phyloP scores from a whole-genome alignment of 2,888 invertebrate genomes.

The Frankliniella fusca region DNA sequence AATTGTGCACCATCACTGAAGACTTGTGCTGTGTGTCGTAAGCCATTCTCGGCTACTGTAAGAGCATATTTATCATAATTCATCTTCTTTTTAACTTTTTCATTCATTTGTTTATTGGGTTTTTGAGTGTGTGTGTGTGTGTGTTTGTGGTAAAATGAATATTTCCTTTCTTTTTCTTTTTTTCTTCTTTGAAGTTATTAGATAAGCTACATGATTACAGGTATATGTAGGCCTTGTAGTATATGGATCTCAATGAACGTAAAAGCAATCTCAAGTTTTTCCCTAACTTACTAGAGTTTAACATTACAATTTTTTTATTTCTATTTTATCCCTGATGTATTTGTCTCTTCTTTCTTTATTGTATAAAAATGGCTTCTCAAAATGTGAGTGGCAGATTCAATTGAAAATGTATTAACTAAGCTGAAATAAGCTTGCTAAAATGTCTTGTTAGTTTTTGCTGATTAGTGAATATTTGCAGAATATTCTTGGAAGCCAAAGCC shows the following conservation, averaged over 20 bases:
- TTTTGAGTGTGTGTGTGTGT: background rate
- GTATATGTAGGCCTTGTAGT: too few species aligned
- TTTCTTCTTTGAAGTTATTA: too few species aligned
- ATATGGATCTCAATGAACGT: too few species aligned
- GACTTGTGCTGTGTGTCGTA: conserved; percentile 83
- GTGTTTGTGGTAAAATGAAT: too few species aligned
- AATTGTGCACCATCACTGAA: conserved; percentile 83
- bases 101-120: background rate
- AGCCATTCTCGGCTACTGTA: conserved; percentile 63
- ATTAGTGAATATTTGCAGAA: background rate
- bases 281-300: too few species aligned
- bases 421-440: background rate
- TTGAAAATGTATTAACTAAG: background rate
- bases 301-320: background rate
- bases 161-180: too few species aligned
- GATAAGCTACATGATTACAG: too few species aligned
- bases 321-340: background rate
- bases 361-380: background rate
- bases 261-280: too few species aligned
- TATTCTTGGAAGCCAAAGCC: conserved; percentile 16
- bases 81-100: background rate
- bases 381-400: background rate
- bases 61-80: conserved; percentile 52
- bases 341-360: background rate
- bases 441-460: background rate